phyloP scores from a whole-genome alignment of 2,888 invertebrate species.

The Plagiodera versicolora region DNA sequence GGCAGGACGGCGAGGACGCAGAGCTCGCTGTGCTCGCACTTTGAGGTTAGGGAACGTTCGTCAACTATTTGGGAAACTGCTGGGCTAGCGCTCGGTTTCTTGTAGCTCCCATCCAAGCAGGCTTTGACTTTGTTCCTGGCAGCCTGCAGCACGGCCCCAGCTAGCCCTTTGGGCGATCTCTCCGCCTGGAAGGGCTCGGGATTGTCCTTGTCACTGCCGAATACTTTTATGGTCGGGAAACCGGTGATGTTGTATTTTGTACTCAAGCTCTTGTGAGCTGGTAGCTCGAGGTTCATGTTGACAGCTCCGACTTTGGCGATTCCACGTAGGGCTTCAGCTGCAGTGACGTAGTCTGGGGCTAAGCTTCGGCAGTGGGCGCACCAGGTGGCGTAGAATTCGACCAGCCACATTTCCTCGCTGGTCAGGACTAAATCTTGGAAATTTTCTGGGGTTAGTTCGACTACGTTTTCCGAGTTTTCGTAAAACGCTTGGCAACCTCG shows the following conservation, averaged over 20 bases:
- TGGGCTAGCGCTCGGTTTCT: conserved; percentile 68
- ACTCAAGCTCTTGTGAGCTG: conserved; percentile 76
- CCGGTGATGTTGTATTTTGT: conserved; percentile 75
- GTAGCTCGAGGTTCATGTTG: conserved; percentile 66
- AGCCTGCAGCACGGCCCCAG: conserved; percentile 71
- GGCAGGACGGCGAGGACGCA: conserved; percentile 90
- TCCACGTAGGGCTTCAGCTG: conserved; percentile 86
- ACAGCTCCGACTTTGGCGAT: conserved; percentile 87
- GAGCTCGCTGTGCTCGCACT: conserved; percentile 81
- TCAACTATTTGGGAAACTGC: conserved; percentile 17
- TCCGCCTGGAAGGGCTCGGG: conserved; percentile 77
- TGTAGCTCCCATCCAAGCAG: conserved; percentile 59
- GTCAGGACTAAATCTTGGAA: conserved; percentile 78
- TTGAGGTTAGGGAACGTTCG: conserved; percentile 58
- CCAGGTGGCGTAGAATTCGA: conserved; percentile 94
- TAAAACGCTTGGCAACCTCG: conserved; percentile 1
- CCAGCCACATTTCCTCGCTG: conserved; percentile 83
- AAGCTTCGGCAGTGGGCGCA: conserved; percentile 84
- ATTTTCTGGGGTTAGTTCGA: conserved; percentile 76
- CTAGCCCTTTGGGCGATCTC: conserved; percentile 76
- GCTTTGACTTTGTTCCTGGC: conserved; percentile 12
- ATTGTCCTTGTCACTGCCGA: conserved; percentile 74
- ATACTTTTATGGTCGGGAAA: conserved; percentile 92
- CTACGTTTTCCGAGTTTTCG: conserved; percentile 61
- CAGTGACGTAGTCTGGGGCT: conserved; percentile 86